Base-by-base conservation (phyloP, 1,140 invertebrate species). In the Drosophila eugracilis region DNA sequence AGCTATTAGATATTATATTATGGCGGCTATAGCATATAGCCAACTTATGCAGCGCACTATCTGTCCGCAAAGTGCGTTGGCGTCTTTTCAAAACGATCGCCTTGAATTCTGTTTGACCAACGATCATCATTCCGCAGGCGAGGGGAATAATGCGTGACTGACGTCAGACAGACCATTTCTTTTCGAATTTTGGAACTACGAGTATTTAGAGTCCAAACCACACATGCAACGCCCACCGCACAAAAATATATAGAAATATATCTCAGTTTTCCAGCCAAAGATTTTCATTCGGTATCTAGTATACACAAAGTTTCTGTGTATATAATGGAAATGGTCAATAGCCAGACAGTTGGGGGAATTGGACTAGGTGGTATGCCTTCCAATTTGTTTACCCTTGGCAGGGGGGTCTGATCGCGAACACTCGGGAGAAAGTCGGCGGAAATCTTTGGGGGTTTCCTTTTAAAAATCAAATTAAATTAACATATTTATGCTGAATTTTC, bases 11-110 rank as follows among this genome's bases (percentile, higher is more conserved):
- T 60, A 54, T 63, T 72, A 74, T 73, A 39, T 54, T 59, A 37
- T 52, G 50, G 47, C 36, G 21, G 17, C 54, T 45, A 49, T 77
- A 47, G 41, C 57, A 36, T 24, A 24, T 44, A 44, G n/a, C 41
- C 62, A 72, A 26, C 36, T 48, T 71, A 22, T 54, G 65, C 65
- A 39, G 36, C 45, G 32, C 34, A 22, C 42, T 41, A 41, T 47
- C 60, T 57, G 48, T 39, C 26, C 49, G 37, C 26, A 42, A 50
- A 60, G 58, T 62, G 73, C 77, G 77, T 86, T 75, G 77, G 81
- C 81, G 77, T 85, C 57, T 85, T 85, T 79, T 86, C 78, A 86
- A 80, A 85, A 65, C 45, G 67, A 65, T 85, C 44, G 81, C 81
- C 81, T 85, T 85, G 81, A 85, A 85, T 86, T 75, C 54, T 24